phyloP scores from a whole-genome alignment of 2,888 invertebrate species.

The Dione vanillae region DNA sequence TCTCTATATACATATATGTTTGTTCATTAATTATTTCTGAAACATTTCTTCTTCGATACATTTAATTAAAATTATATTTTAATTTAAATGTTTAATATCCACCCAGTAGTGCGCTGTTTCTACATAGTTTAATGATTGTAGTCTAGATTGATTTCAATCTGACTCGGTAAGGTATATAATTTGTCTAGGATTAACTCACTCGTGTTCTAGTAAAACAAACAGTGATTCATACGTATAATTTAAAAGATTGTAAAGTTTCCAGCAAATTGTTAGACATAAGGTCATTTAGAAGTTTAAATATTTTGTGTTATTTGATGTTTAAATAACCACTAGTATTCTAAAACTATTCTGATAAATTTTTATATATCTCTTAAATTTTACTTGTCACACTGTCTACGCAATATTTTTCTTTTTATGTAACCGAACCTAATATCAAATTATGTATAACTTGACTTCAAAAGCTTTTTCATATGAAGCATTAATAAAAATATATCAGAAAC shows the following conservation, averaged over 20 bases:
- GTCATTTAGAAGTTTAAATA: too few relatives aligned
- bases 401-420: too few relatives aligned
- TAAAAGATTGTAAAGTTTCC: neutral
- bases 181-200: conserved; percentile 22
- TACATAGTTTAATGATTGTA: conserved; percentile 37
- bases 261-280: neutral
- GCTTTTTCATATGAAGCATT: too few relatives aligned
- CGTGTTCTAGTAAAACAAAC: conserved; percentile 28
- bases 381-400: too few relatives aligned
- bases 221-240: conserved; percentile 23
- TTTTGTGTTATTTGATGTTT: too few relatives aligned
- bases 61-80: neutral
- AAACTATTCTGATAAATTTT: too few relatives aligned
- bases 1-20: neutral
- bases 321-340: too few relatives aligned
- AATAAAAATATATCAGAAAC: too few relatives aligned
- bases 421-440: too few relatives aligned
- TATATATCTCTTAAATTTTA: too few relatives aligned
- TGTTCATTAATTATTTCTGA: conserved; percentile 4
- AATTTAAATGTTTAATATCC: conserved; percentile 15
- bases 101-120: conserved; percentile 22
- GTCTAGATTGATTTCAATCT: conserved; percentile 28
- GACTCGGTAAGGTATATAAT: conserved; percentile 31
- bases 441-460: too few relatives aligned
- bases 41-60: neutral